Conservation (phyloP, 30 jellyfish, hydroid and myxozoan species). For the Aurelia aurita complex sp. Pacific region DNA sequence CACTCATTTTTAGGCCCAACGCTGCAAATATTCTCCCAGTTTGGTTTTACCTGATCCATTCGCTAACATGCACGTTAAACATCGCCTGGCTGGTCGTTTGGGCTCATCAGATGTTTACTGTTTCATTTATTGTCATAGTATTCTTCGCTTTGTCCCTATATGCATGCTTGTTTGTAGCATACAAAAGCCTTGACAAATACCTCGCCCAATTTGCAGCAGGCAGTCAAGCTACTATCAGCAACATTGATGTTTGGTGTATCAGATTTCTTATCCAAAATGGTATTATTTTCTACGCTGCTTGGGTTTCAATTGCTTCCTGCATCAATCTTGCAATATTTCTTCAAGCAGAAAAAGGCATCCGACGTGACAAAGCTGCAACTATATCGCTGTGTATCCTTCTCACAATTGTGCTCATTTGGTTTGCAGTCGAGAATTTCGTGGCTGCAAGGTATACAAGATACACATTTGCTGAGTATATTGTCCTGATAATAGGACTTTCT, state of each 20-base stretch:
- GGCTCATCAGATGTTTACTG: slow-evolving; percentile 56
- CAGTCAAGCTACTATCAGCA: slow-evolving; percentile 14
- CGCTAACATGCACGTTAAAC: slow-evolving; percentile 22
- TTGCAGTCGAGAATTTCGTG: slow-evolving; percentile 43
- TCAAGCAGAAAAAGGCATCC: slow-evolving; percentile 5
- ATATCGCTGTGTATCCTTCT: slow-evolving; percentile 49
- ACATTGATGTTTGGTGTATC: slow-evolving; percentile 42
- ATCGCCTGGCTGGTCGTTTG: slow-evolving; percentile 75
- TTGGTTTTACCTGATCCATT: slow-evolving; percentile 49
- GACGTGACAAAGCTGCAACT: slow-evolving; percentile 21
- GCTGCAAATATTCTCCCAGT: slow-evolving; percentile 70
- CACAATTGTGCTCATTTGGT: slow-evolving; percentile 45
- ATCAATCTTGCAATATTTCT: slow-evolving; percentile 52
- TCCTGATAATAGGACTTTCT: slow-evolving; percentile 26
- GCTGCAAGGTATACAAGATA: slow-evolving; percentile 9
- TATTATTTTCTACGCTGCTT: slow-evolving; percentile 44
- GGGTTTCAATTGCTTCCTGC: slow-evolving; percentile 60
- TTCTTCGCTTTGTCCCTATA: slow-evolving; percentile 36
- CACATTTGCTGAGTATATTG: slow-evolving; percentile 35
- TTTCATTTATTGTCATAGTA: slow-evolving; percentile 30
- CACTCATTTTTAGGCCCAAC: slow-evolving; percentile 39
- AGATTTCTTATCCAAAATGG: slow-evolving; percentile 46
- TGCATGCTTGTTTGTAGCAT: slow-evolving; percentile 47
- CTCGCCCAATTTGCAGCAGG: neutral
- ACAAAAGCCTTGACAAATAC: slow-evolving; percentile 50